phyloP scores from a whole-genome alignment of 1,140 invertebrate species.

The Heliconius congener region DNA sequence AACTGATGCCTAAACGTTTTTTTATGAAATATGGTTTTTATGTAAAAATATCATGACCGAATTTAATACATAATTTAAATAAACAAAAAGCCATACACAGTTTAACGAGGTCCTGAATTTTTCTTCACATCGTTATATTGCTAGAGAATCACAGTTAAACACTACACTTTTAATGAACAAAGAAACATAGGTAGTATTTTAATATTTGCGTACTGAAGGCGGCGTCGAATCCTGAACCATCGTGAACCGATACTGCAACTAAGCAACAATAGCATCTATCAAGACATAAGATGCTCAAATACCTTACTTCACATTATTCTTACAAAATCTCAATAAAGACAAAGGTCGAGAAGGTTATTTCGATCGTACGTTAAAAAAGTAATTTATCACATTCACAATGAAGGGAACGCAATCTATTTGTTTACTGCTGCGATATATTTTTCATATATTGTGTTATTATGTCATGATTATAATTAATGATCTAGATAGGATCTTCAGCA shows the following conservation, averaged over 20 bases:
- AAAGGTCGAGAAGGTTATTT: slow-evolving; percentile 32
- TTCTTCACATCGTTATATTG: too few relatives aligned
- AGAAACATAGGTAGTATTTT: too few relatives aligned
- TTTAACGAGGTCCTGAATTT: too few relatives aligned
- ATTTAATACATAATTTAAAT: too few relatives aligned
- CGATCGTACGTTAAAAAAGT: slow-evolving; percentile 27
- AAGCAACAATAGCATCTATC: not conserved
- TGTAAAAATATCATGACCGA: too few relatives aligned
- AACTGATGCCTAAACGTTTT: too few relatives aligned
- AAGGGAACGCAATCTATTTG: slow-evolving; percentile 17
- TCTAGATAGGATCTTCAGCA: not conserved
- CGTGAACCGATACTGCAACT: not conserved
- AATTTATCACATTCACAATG: slow-evolving; percentile 37
- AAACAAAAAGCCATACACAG: too few relatives aligned
- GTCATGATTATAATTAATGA: slow-evolving; percentile 10
- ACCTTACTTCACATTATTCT: not conserved
- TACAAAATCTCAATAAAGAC: slow-evolving; percentile 9
- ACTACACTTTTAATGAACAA: too few relatives aligned
- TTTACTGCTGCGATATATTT: slow-evolving; percentile 1
- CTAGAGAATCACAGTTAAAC: too few relatives aligned
- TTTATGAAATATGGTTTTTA: too few relatives aligned
- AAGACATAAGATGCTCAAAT: not conserved
- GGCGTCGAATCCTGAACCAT: not conserved
- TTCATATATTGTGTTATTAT: slow-evolving; percentile 10
- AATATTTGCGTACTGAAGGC: too few relatives aligned